Conservation (phyloP, 2,113 vertebrate species). For the Melanocharis versteri region DNA sequence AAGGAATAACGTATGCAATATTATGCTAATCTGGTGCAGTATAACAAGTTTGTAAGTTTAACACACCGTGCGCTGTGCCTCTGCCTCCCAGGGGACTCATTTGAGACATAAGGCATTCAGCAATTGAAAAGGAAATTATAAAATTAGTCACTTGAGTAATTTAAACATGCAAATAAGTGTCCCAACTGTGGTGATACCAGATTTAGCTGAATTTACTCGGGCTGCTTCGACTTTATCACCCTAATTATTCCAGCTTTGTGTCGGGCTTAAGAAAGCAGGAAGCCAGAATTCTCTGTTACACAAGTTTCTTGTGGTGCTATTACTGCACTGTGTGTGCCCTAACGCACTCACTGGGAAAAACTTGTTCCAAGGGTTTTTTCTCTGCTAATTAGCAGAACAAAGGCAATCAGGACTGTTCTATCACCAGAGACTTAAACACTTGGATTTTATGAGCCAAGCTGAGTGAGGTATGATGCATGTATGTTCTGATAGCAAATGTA, state of each 20-base stretch:
- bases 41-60: constrained; percentile 72
- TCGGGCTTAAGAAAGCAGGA: constrained; percentile 60
- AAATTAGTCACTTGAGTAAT: constrained; percentile 77
- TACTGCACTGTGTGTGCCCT: neutral
- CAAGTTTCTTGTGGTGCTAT: neutral
- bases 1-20: constrained; percentile 69
- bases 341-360: neutral
- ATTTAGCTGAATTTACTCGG: constrained; percentile 70
- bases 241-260: constrained; percentile 67
- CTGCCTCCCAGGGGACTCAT: constrained; percentile 68
- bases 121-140: constrained; percentile 75
- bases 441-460: neutral
- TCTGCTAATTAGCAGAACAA: constrained; percentile 2
- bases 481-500: neutral
- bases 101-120: constrained; percentile 65
- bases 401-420: neutral
- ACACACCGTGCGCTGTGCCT: constrained; percentile 57
- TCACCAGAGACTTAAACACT: neutral
- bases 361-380: neutral
- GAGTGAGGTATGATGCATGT: neutral
- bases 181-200: constrained; percentile 67
- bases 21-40: constrained; percentile 69
- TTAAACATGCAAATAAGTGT: constrained; percentile 74
- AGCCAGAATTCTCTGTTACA: constrained; percentile 36
- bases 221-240: constrained; percentile 58